phyloP scores from a whole-genome alignment of 1,140 invertebrate genomes.

The Drosophila tani region DNA sequence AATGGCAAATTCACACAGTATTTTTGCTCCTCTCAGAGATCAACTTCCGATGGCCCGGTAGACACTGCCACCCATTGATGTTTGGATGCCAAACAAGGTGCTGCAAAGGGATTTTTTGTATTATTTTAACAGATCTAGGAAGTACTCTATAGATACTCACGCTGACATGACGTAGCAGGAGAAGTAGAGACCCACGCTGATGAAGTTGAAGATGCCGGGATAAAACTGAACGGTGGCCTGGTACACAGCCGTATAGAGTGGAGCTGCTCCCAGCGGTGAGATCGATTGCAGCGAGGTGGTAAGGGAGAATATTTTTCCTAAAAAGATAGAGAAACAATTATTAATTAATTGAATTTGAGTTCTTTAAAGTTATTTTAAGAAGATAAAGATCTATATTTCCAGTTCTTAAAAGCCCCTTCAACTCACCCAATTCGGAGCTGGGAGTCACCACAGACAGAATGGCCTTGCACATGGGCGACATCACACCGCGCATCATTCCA shows the following conservation, averaged over 20 bases:
- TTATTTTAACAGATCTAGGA: background rate
- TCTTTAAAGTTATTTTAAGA: too few species aligned
- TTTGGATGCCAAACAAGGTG: conserved; percentile 58
- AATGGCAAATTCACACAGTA: conserved; percentile 5
- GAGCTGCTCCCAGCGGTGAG: conserved; percentile 86
- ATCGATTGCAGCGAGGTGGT: conserved; percentile 88
- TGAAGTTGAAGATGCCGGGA: conserved; percentile 87
- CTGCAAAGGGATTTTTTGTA: conserved; percentile 27
- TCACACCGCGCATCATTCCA: conserved; percentile 86
- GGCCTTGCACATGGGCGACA: conserved; percentile 88
- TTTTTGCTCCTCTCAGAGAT: conserved; percentile 7
- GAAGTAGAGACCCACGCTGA: conserved; percentile 84
- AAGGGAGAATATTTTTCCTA: conserved; percentile 88
- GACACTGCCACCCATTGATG: conserved; percentile 42
- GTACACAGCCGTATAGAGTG: conserved; percentile 88
- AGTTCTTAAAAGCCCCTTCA: background rate
- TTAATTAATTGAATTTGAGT: too few species aligned
- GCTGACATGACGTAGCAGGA: conserved; percentile 84
- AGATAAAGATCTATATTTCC: too few species aligned
- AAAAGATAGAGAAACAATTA: background rate
- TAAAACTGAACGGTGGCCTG: conserved; percentile 85
- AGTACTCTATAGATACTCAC: conserved; percentile 81
- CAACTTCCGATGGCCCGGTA: conserved; percentile 61
- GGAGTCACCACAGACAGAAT: conserved; percentile 89
- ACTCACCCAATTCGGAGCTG: conserved; percentile 88